Conservation (phyloP, 2,113 vertebrate genomes). For the Ctenodactylus gundi region DNA sequence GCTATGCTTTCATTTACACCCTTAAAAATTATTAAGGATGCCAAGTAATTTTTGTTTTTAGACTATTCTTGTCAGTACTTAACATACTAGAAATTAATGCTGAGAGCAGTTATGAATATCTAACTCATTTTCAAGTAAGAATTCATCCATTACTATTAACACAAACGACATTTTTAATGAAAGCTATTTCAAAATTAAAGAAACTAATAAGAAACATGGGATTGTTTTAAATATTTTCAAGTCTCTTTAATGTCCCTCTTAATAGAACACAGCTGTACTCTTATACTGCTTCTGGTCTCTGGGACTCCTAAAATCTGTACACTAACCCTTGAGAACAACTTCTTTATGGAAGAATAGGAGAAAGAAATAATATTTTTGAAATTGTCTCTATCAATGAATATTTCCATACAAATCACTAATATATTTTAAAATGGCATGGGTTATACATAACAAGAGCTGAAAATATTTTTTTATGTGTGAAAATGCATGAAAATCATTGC, state of each 20-base stretch:
- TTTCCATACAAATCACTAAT: neutral
- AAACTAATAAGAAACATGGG: neutral
- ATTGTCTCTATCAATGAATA: neutral
- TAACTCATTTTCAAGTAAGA: slow-evolving; percentile 22
- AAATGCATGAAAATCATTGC: neutral
- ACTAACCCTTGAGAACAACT: neutral
- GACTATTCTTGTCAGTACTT: neutral
- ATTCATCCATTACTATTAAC: neutral
- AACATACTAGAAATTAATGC: neutral
- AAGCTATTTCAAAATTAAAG: neutral
- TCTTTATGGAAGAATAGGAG: neutral
- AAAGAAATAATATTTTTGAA: neutral
- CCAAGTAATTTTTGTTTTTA: neutral
- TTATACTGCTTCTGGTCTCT: neutral
- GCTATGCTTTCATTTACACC: neutral
- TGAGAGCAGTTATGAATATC: neutral
- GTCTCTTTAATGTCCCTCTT: neutral
- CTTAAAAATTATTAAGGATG: slow-evolving; percentile 18
- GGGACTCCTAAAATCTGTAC: neutral
- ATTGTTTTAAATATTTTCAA: neutral
- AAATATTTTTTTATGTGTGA: neutral
- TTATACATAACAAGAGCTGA: neutral
- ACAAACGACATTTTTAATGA: neutral
- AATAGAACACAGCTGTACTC: neutral
- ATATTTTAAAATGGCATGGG: slow-evolving; percentile 6